Conservation (phyloP, 1,140 invertebrate genomes). For the Dolichoris vasculosae region DNA sequence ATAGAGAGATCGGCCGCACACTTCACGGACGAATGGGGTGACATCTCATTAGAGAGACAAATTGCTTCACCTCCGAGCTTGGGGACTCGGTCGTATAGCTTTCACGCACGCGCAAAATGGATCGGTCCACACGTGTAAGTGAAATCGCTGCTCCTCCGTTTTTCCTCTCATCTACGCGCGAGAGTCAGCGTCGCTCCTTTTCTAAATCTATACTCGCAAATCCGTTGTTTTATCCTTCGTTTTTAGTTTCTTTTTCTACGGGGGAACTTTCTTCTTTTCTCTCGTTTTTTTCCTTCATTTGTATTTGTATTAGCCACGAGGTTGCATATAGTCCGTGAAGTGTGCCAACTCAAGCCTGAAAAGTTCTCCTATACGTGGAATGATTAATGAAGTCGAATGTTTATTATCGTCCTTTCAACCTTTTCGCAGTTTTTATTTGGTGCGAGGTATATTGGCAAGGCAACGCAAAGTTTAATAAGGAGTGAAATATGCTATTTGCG, state of each 20-base stretch:
- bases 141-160: conserved; percentile 18
- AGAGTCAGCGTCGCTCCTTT: neutral
- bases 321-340: neutral
- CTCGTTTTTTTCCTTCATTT: neutral
- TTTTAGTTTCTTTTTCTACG: neutral
- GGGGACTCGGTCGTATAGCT: conserved; percentile 40
- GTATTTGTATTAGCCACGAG: neutral
- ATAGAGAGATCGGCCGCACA: conserved; percentile 29
- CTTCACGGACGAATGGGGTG: conserved; percentile 56
- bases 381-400: conserved; percentile 31
- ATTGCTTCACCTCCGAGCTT: conserved; percentile 71
- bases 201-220: conserved; percentile 5
- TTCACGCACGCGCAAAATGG: conserved; percentile 30
- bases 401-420: neutral
- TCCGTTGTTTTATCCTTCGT: neutral
- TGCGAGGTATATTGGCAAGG: neutral
- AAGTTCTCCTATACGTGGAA: neutral
- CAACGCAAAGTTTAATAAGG: conserved; percentile 22
- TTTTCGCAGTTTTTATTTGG: conserved; percentile 2
- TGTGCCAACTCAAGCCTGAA: conserved; percentile 11
- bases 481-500: conserved; percentile 30
- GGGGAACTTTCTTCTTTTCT: neutral
- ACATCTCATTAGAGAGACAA: conserved; percentile 76
- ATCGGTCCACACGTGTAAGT: conserved; percentile 22
- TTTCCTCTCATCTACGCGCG: neutral